Percentiles rank a stretch among this genome's conserved stretches.
Evolutionary conservation across 2,888 invertebrate genomes (phyloP).

Genomic region (Acanthococcus lagerstroemiae): DNA sequence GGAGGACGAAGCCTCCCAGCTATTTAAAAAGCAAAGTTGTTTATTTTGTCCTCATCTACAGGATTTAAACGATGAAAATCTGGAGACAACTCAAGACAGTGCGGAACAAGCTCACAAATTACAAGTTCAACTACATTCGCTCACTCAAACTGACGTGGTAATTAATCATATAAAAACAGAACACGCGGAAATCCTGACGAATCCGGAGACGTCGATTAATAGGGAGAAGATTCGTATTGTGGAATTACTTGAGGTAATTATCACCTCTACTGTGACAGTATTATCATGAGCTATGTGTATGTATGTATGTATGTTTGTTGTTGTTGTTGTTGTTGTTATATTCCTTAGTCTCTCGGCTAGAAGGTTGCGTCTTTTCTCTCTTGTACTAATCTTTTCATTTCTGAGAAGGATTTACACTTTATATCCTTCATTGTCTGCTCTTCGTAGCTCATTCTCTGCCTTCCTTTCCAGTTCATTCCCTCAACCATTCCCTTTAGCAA

Average conservation of each 20-base stretch:
- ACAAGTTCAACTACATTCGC: constrained; percentile 7
- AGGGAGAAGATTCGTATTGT: constrained; percentile 60
- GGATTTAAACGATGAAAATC: constrained; percentile 4
- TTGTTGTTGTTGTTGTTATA: neutral
- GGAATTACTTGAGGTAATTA: constrained; percentile 50
- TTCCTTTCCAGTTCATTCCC: no score
- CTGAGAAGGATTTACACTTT: no score
- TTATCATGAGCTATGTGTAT: no score
- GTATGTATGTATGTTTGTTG: neutral
- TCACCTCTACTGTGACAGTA: no score
- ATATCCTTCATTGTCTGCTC: no score
- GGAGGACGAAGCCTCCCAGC: no score
- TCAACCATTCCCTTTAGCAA: no score
- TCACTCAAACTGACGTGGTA: constrained; percentile 5
- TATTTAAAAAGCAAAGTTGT: neutral
- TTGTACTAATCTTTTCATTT: no score
- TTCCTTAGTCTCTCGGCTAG: neutral
- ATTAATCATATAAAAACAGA: constrained; percentile 13
- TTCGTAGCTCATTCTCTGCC: no score
- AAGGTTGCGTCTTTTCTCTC: neutral
- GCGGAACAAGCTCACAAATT: constrained; percentile 15
- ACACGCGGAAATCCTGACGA: constrained; percentile 8
- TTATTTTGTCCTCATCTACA: neutral
- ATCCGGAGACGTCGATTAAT: constrained; percentile 11
- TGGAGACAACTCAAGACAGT: neutral